Base-by-base conservation (phyloP, 64 coral and sea anemone species). In the Porites lutea region DNA sequence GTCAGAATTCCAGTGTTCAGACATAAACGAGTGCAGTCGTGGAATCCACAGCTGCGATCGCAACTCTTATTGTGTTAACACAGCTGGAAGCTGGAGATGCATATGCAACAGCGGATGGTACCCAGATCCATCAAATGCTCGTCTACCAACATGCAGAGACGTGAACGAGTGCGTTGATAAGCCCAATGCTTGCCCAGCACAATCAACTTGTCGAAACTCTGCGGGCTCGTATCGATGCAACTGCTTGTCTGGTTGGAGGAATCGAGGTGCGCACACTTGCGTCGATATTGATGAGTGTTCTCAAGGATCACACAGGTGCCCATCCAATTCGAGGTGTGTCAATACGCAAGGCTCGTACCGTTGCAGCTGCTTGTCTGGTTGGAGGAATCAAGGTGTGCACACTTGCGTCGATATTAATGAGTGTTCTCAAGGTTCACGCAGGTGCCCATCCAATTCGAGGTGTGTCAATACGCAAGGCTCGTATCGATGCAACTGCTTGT, bases 1-100 rank as follows among this genome's bases (percentile, higher is more conserved):
- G 49, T 90, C 92, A 7, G 65, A 90, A 55, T 95, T 94, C 66
- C 69, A 59, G 53, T 94, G 92, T 50, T 16, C 23, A 9, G 92
- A 94, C 22, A 94, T 90, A 48, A 57, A 94, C 8, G 92, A 94
- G 55, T 94, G 92, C 59, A 80, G 87, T 19, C 92, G 79, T 45
- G 92, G 92, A 8, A 90, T 85, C 45, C 87, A 94, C 44, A 87
- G 87, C 48, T 94, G 92, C 67, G 87, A 94, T 4, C 69, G 14
- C 7, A 79, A 94, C 58, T 72, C 92, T 23, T 74, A 78, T 68
- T 94, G 92, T 67, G 59, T 84, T 2, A 94, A 94, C 50, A 89
- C 87, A 53, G 21, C 85, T n/a, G 92, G 92, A 55, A 94, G 92
- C 59, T 94, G 92, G 92, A 58, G 77, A 14, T 94, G 92, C 65